Base-by-base conservation (phyloP, 2,888 invertebrate species). In the Copidosoma aretas region DNA sequence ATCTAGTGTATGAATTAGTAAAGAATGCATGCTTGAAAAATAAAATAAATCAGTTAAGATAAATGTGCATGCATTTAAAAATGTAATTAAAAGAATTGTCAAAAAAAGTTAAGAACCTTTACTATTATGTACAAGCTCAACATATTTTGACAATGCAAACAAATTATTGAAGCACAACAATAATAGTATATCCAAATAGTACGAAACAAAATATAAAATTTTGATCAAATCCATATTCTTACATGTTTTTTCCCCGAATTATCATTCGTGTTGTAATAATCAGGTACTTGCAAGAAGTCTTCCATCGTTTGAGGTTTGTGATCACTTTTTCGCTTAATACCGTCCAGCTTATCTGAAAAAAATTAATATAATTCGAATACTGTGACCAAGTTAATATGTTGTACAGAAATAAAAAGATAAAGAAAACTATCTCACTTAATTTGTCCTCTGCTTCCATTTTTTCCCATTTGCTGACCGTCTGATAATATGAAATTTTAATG, bases 241-340 rank as follows among this genome's bases (percentile, higher is more conserved):
- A 97, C 97, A 86, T 94, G 88, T 86, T 97, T 97, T 86, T 95
- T 93, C 74, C 95, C 95, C 62, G 92, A 90, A 72, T 86, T 86
- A 67, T 88, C 82, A 64, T 83, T 82, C 76, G 78, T 78, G 60
- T 82, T 75, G 77, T 89, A 95, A 78, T 94, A 93, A 84, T 93
- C 93, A 81, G 89, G 87, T 84, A 91, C 82, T 85, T 95, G 94
- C 73, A 98, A 88, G 88, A 94, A 97, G 84, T 97, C 96, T 82
- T 95, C 94, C 90, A 98, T 92, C 68, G 95, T 93, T 73, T 83
- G 82, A 2, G 86, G 86, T 58, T 84, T 82, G 78, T 89, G 87
- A 68, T 89, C 87, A 68, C 89, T 88, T 71, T 91, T 87, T 71
- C 90, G 89, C 82, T 90, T 92, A 76, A 93, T 91, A 72, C 97